These are phyloP conservation scores for Musca domestica DNA, from an alignment of 1,140 invertebrate species.

Conservation along the genomic window DNA sequence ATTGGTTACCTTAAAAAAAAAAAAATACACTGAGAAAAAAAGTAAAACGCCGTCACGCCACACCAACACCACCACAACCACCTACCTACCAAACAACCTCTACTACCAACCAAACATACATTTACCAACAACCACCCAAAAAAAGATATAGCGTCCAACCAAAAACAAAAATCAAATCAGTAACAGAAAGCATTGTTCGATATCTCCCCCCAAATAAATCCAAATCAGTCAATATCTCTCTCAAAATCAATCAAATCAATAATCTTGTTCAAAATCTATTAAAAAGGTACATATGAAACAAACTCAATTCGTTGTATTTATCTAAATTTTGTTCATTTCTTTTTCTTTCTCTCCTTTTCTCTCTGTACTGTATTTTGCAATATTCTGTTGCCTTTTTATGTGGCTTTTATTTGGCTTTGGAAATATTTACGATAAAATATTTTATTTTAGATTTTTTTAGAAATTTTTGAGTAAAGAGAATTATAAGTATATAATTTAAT, in stretches of 20 bases:
- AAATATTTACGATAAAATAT: slow-evolving; percentile 20
- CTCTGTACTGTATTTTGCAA: not conserved
- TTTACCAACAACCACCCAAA: too few species aligned
- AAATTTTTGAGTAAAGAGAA: too few species aligned
- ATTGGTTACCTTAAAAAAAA: slow-evolving; percentile 11
- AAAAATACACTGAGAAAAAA: slow-evolving; percentile 7
- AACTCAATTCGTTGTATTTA: slow-evolving; percentile 7
- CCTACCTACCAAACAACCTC: too few species aligned
- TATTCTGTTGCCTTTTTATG: not conserved
- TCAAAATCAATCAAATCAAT: not conserved
- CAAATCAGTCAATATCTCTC: not conserved
- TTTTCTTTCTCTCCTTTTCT: not conserved
- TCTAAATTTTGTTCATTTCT: slow-evolving; percentile 5
- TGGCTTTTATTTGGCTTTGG: not conserved
- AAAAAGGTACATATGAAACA: slow-evolving; percentile 12
- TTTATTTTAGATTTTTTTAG: not conserved
- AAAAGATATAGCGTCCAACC: not conserved
- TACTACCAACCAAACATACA: too few species aligned
- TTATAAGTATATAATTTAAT: too few species aligned
- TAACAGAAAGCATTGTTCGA: not conserved
- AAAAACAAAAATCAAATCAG: slow-evolving; percentile 10
- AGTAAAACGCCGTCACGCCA: too few species aligned
- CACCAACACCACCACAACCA: slow-evolving; percentile 5
- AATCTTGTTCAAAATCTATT: slow-evolving; percentile 11
- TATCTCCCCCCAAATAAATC: not conserved